These are phyloP conservation scores for Digitonthophagus gazella DNA, from an alignment of 2,888 invertebrate genomes.

Conservation along the genomic window DNA sequence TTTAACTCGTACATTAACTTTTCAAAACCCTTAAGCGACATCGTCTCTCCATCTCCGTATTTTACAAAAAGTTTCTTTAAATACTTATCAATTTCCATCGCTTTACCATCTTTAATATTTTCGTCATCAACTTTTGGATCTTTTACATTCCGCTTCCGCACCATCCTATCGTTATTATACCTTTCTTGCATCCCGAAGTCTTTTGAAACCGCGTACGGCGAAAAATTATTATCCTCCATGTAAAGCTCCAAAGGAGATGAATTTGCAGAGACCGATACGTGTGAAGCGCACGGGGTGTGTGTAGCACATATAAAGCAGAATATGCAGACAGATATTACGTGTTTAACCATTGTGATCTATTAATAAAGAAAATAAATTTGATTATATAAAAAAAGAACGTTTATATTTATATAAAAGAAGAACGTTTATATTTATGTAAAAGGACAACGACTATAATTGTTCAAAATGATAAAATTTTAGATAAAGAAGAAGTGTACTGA, in stretches of 20 bases:
- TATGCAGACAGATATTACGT: conserved; percentile 77
- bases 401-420: no score
- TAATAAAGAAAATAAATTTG: conserved; percentile 24
- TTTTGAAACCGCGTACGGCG: conserved; percentile 7
- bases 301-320: conserved; percentile 79
- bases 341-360: conserved; percentile 54
- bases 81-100: conserved; percentile 55
- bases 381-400: no score
- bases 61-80: conserved; percentile 65
- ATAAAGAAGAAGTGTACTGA: no score
- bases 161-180: conserved; percentile 33
- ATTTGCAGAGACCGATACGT: conserved; percentile 49
- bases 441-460: no score
- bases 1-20: conserved; percentile 57
- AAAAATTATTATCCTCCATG: conserved; percentile 27
- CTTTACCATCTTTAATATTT: conserved; percentile 27
- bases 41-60: conserved; percentile 63
- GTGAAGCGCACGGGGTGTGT: conserved; percentile 73
- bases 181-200: conserved; percentile 33
- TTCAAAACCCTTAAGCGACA: conserved; percentile 70
- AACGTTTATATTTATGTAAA: no score
- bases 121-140: not conserved
- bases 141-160: conserved; percentile 2
- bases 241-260: conserved; percentile 32
- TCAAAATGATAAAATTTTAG: no score